Evolutionary conservation across 2,797 vertebrate species (phyloP).

Genomic region (Esox lucius): DNA sequence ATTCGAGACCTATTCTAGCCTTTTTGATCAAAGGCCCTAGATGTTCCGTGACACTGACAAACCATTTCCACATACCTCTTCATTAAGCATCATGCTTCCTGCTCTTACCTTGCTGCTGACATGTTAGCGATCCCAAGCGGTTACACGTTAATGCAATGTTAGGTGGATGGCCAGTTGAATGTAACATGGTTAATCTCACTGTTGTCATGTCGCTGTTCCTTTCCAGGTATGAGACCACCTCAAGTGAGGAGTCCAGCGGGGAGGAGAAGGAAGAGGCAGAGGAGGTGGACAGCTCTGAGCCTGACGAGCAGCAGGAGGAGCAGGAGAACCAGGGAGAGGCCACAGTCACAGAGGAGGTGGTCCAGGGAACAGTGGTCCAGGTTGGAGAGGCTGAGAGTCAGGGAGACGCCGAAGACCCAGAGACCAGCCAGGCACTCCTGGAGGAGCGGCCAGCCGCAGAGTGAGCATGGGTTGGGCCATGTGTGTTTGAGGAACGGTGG

Average conservation of each 20-base stretch:
- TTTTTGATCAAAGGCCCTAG: slow-evolving; percentile 48
- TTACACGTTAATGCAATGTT: neutral
- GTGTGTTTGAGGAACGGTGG: neutral
- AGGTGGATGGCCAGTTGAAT: neutral
- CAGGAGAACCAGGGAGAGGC: slow-evolving; percentile 48
- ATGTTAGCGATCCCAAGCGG: neutral
- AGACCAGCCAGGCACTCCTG: slow-evolving; percentile 51
- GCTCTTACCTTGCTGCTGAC: slow-evolving; percentile 13
- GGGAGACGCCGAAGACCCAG: slow-evolving; percentile 52
- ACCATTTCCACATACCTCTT: slow-evolving; percentile 2
- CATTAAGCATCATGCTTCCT: no score
- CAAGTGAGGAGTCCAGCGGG: slow-evolving; percentile 92
- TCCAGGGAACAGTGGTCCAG: slow-evolving; percentile 32
- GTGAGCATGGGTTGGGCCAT: slow-evolving; percentile 53
- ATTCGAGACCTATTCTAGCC: slow-evolving; percentile 27
- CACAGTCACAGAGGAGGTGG: slow-evolving; percentile 24
- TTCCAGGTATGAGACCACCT: slow-evolving; percentile 91
- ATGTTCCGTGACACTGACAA: slow-evolving; percentile 20
- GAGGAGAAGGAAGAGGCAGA: slow-evolving; percentile 82
- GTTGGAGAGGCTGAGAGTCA: slow-evolving; percentile 49
- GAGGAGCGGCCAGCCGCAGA: slow-evolving; percentile 64
- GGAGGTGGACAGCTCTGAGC: slow-evolving; percentile 72
- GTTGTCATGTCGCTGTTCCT: slow-evolving; percentile 1
- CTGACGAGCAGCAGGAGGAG: slow-evolving; percentile 47
- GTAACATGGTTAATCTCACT: neutral